Base-by-base conservation (phyloP, 2,888 invertebrate species). In the Coelogynopora nodosa region DNA sequence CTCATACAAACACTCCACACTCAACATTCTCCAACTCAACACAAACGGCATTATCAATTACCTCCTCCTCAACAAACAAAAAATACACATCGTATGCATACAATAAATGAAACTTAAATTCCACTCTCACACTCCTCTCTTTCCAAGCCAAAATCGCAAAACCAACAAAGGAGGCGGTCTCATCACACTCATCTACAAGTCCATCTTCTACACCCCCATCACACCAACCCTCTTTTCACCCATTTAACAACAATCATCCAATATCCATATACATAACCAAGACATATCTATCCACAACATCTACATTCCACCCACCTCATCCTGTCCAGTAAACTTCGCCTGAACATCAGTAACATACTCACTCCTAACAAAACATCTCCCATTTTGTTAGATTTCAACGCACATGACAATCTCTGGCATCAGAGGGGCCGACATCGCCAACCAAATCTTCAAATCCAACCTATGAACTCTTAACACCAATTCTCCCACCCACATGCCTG, bases 221-320 rank as follows among this genome's bases (percentile, higher is more conserved):
- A 26, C 18, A 74, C 74, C 18, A 49, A 13, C 74, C 5, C 74
- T 23, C 74, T 2, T 26, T n/a, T 74, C 23, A 26, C 5, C 5
- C 74, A 74, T 26, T 26, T n/a, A 74, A 10, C 74, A 74, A 74
- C 74, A 5, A 74, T n/a, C 74, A 74, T 74, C 5, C 74, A 74
- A 49, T 18, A 49, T 49, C 5, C 49, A 49, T 49, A 5, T 49
- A 5, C 49, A 49, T 49, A 18, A 49, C 49, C 49, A 49, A 49
- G 49, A 49, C 49, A 49, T 49, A 5, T 13, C 27, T 26, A 74
- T 74, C 27, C 74, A 74, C 74, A 74, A 74, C 74, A 74, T 74
- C 5, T 74, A 74, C 74, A 74, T 74, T 26, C 74, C 74, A 74
- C 74, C 74, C 74, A n/a, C 74, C 74, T 74, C 74, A 74, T 74